Percentiles rank a stretch among this genome's conserved stretches.
Conservation (phyloP, 2,113 vertebrate genomes). For the Oncorhynchus masou region DNA sequence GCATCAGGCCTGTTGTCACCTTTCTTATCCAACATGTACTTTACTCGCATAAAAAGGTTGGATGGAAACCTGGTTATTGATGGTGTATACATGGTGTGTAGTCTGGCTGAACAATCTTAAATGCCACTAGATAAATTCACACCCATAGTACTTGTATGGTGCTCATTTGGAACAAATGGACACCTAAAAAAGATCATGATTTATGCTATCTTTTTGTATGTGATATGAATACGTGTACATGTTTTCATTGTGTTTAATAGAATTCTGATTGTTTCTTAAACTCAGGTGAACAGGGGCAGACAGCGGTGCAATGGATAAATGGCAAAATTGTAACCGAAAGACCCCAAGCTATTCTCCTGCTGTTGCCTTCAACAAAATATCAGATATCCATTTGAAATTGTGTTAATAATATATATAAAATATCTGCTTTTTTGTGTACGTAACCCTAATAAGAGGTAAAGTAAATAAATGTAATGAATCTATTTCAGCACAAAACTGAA, state of each 20-base stretch:
- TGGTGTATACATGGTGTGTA: too few relatives aligned
- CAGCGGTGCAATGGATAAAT: not conserved
- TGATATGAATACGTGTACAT: not conserved
- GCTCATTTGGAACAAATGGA: not conserved
- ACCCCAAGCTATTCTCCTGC: not conserved
- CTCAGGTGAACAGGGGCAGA: not conserved
- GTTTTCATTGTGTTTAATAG: not conserved
- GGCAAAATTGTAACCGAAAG: not conserved
- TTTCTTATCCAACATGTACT: too few relatives aligned
- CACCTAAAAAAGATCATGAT: not conserved
- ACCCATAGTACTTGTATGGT: not conserved
- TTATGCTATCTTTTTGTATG: not conserved
- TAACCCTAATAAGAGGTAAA: constrained; percentile 48
- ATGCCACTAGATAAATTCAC: too few relatives aligned
- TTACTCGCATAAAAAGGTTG: too few relatives aligned
- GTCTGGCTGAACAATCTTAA: too few relatives aligned
- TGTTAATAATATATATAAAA: constrained; percentile 18
- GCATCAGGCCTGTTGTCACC: too few relatives aligned
- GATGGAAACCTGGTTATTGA: too few relatives aligned
- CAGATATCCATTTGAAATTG: constrained; percentile 17
- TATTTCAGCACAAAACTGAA: constrained; percentile 52
- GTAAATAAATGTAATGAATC: constrained; percentile 37
- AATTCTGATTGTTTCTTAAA: not conserved
- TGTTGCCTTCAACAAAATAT: constrained; percentile 1
- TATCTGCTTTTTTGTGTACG: constrained; percentile 53